Evolutionary conservation across 2,797 vertebrate species (phyloP), one percentile per base, ranked within the genome.

Genomic region (Salmo trutta): DNA sequence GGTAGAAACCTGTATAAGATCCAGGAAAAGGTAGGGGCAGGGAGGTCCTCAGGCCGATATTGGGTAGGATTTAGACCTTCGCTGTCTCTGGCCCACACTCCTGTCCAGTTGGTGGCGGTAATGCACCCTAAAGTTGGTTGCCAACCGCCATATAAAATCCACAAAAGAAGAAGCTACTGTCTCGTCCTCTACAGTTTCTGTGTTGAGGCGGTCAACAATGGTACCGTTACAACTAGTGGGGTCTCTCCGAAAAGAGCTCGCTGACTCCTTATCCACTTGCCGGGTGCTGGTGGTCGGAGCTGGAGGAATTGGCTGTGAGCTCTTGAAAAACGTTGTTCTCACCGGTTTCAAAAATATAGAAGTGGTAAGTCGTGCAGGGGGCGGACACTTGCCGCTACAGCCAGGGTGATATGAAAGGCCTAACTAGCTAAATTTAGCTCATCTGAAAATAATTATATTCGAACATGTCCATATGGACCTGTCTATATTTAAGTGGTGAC

Each of bases 301-400:
- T 1, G 97, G 98, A 53, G 98, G 97, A 16, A 99, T 99, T 89
- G 98, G 98, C 88, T 99, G 97, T 78, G 98, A 99, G 89, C 94
- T 99, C 14, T 94, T 99, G 80, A 99, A 99, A 89, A 97, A 99
- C 90, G 93, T 99, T 51, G 97, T 98, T 76, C 96, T 99, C 84
- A 97, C 96, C 78, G 98, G 97, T 86, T 99, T 99, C 91, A 93
- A 93, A 77, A 95, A 95, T 91, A 97, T 99, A 85, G 96, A 98
- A 90, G 95, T 98, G 96, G 97, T 99, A 86, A 90, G 97, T 93
- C 79, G 17, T 73, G 72, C 73, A 62, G 67, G 66, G 67, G 75
- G 75, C 54, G 68, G 36, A 24, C 21, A 53, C 41, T 47, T 73
- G 71, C 54, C 1, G 68, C 53, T 19, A 66, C 74, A 65, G 56